Evolutionary conservation across 1,140 invertebrate species (phyloP), one percentile per base, ranked within the genome.

Genomic region (Nasonia giraulti): DNA sequence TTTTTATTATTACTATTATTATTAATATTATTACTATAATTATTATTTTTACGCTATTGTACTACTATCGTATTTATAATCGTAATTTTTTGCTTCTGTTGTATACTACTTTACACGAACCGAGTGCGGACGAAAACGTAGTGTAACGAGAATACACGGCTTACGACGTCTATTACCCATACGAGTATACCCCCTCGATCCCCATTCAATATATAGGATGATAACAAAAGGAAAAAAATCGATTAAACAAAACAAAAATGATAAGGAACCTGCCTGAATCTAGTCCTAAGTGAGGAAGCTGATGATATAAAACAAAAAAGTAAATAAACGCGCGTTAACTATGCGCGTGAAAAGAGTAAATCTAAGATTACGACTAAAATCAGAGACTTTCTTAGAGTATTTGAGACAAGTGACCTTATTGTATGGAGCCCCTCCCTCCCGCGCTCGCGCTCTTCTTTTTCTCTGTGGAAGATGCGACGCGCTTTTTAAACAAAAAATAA

Each of bases 391-490:
- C 66, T 86, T 87, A 89, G 88, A 85, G 85, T 83, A 82, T 83
- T 89, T 86, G 85, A 89, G 86, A 89, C 89, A 89, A 89, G 89
- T 89, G 89, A 87, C 89, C 89, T 89, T 89, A 89, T 87, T 85
- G 83, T 86, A 76, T 80, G 76, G 74, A 83, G 80, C 74, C 75
- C 85, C 83, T 82, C 80, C 82, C 55, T 85, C 87, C 84, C 79
- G 31, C 73, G 74, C 69, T 80, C 68, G 31, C 62, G 74, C 44
- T 76, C 68, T 84, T 80, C 74, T 76, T 85, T 69, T 66, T 82
- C 79, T 75, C 11, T 31, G 31, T 27, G 27, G 66, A 75, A 66
- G 83, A 66, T 20, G 74, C n/a, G 20, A 0, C 11, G 74, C 20
- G 47, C 37, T n/a, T 44, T 37, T 47, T 76, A 47, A 76, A 40